These are phyloP conservation scores for Marmota flaviventris DNA, from an alignment of 2,113 vertebrate species.

Conservation along the genomic window DNA sequence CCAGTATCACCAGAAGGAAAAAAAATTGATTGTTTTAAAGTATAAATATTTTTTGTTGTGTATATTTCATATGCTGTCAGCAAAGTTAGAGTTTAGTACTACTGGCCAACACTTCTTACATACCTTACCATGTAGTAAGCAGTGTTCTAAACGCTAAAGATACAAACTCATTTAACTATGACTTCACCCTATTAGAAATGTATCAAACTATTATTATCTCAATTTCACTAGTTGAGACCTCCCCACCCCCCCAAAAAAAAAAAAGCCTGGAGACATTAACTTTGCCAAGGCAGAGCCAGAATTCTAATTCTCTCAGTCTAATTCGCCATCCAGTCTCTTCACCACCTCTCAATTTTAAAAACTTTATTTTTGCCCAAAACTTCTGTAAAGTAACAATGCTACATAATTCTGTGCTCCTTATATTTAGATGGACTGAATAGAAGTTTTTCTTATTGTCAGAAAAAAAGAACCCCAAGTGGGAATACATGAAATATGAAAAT, in stretches of 20 bases:
- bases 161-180: not conserved
- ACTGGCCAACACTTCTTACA: not conserved
- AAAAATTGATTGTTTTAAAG: too few species aligned
- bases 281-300: not conserved
- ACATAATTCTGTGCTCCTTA: not conserved
- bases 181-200: not conserved
- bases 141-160: not conserved
- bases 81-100: not conserved
- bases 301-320: not conserved
- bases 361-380: not conserved
- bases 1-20: too few species aligned
- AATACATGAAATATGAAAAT: constrained; percentile 1
- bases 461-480: constrained; percentile 3
- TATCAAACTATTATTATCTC: not conserved
- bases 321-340: not conserved
- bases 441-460: not conserved
- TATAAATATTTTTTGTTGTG: not conserved
- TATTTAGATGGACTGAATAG: not conserved
- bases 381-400: not conserved
- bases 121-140: not conserved
- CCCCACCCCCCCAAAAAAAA: too few species aligned
- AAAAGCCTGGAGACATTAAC: not conserved
- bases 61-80: not conserved
- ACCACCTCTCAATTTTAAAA: not conserved
- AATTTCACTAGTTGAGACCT: not conserved